These are phyloP conservation scores for Pelagia noctiluca DNA, from an alignment of 30 jellyfish, hydroid and myxozoan species.

Conservation along the genomic window DNA sequence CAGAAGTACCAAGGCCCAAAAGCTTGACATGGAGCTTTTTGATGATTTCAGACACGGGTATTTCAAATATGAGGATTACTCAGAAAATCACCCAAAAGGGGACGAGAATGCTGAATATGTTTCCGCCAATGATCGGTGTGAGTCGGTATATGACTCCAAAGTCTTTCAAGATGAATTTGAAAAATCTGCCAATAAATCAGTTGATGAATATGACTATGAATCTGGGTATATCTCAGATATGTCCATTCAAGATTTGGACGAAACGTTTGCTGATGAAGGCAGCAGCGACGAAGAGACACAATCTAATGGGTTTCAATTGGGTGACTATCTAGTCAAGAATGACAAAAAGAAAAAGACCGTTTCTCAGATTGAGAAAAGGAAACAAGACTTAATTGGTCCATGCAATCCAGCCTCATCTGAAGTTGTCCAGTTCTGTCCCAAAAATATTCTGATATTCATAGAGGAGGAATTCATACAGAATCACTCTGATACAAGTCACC, in stretches of 20 bases:
- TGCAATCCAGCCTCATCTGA: slow-evolving; percentile 1
- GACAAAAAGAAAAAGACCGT: not conserved
- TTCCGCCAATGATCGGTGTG: no score
- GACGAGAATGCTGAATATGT: no score
- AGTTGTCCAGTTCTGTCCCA: not conserved
- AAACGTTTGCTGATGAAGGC: not conserved
- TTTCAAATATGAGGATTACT: no score
- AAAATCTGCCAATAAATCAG: not conserved
- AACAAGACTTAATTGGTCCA: not conserved
- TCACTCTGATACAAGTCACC: not conserved
- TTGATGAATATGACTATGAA: not conserved
- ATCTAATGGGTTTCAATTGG: not conserved
- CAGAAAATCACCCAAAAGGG: no score
- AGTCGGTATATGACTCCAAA: no score
- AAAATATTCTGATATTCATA: not conserved
- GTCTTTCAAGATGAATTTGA: no score
- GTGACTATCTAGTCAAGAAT: not conserved
- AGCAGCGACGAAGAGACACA: not conserved
- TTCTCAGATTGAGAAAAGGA: not conserved
- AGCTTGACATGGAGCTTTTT: not conserved
- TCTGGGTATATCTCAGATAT: not conserved
- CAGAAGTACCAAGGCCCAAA: not conserved
- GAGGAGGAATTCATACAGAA: not conserved
- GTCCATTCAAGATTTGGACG: not conserved
- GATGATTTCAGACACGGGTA: no score